These are phyloP conservation scores for Dromaius novaehollandiae DNA, from an alignment of 2,113 vertebrate genomes.

Conservation along the genomic window DNA sequence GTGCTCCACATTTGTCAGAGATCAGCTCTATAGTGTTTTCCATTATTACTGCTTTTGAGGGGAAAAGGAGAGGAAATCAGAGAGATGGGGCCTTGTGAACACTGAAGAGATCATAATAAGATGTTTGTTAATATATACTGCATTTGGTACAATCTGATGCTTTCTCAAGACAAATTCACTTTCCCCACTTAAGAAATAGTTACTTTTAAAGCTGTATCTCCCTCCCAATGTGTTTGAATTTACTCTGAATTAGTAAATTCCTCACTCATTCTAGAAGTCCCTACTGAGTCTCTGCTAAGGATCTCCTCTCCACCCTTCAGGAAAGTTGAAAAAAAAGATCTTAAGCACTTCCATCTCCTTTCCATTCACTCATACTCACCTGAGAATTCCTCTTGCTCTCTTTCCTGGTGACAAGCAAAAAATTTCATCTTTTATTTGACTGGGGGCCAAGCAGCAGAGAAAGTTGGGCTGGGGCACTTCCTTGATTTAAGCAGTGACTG, in stretches of 20 bases:
- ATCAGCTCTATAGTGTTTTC: not conserved
- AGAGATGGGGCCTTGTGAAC: not conserved
- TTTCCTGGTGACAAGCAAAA: not conserved
- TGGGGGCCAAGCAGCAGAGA: not conserved
- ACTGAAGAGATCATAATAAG: not conserved
- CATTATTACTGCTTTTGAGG: not conserved
- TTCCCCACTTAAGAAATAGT: not conserved
- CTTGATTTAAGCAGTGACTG: not conserved
- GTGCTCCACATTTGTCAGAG: not conserved
- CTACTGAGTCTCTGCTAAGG: not conserved
- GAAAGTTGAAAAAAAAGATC: not conserved
- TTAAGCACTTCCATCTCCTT: not conserved
- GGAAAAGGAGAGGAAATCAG: not conserved
- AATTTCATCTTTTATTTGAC: not conserved
- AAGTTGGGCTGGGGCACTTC: not conserved
- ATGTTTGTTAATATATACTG: not conserved
- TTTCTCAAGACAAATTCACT: not conserved
- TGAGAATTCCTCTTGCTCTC: not conserved
- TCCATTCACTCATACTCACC: not conserved
- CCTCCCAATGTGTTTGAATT: not conserved
- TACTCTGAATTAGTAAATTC: not conserved
- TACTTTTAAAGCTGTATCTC: not conserved
- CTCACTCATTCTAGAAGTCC: not conserved
- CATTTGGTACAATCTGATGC: not conserved
- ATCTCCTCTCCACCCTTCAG: not conserved